Evolutionary conservation across 2,797 vertebrate genomes (phyloP), one percentile per base, ranked within the genome.

Genomic region (Chelon labrosus): DNA sequence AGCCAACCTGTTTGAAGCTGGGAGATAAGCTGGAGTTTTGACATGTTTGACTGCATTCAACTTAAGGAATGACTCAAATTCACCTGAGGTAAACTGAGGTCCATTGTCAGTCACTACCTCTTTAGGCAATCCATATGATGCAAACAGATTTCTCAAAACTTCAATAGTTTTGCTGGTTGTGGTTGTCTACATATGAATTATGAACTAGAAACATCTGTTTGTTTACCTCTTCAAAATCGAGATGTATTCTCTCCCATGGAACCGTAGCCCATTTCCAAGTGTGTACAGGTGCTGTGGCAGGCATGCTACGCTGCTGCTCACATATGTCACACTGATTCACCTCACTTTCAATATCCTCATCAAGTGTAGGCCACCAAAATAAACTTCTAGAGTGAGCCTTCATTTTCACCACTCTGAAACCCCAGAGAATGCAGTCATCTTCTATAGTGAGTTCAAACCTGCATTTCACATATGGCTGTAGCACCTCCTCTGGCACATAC

Each of bases 291-390:
- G 64, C 76, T 41, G 51, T 22, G 10, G 59, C 17, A 11, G 65
- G 63, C 39, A 80, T 71, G 49, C 46, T 80, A 38, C 39, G 14
- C 35, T 67, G 79, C 17, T 75, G 60, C 19, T 69, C 58, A 47
- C 64, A 79, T 2, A 73, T 42, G 0, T 52, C 54, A 63, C 63
- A 85, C 22, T 22, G 22, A 22, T 22, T 22, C 22, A 22, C 22
- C 22, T 22, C 22, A 22, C 22, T 22, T 22, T 22, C 22, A 22
- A 22, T 22, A 22, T 22, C 22, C 22, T 22, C 22, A 22, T 22
- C 22, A 22, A 22, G 22, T 22, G 22, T 22, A 22, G 67, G 22
- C 22, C 22, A 22, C 22, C 22, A 22, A 22, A 22, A 22, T 22
- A 22, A 22, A 22, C 22, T 55, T 59, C 75, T 67, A 22, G 22